phyloP scores from a whole-genome alignment of 2,797 vertebrate genomes.

The Pipistrellus pygmaeus region DNA sequence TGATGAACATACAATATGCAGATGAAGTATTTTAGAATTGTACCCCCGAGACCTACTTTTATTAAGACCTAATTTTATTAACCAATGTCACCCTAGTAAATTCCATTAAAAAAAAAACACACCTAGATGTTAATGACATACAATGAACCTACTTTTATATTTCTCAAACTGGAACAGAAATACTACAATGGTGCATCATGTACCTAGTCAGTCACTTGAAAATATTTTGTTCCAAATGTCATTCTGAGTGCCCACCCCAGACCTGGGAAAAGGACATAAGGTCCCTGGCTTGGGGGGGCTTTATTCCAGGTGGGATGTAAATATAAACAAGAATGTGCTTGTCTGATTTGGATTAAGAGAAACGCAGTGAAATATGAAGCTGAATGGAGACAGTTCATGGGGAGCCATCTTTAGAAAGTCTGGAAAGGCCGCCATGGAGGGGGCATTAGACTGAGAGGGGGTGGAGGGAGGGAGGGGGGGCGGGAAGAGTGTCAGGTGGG shows the following conservation, averaged over 20 bases:
- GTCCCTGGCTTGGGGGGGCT: no score
- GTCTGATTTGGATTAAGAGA: background rate
- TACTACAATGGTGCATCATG: background rate
- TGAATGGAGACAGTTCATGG: background rate
- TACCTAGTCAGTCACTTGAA: background rate
- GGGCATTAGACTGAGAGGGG: no score
- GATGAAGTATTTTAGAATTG: background rate
- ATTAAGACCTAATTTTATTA: background rate
- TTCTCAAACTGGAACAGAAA: background rate
- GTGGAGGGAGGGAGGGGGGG: background rate
- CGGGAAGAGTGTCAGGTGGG: background rate
- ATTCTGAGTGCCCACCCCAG: background rate
- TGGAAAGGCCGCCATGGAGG: background rate
- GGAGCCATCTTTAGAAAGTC: background rate
- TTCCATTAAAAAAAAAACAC: background rate
- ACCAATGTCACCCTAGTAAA: background rate
- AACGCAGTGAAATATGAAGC: background rate
- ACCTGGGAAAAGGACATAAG: background rate
- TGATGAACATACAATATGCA: background rate
- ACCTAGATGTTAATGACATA: background rate
- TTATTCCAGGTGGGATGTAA: no score
- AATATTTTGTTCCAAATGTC: background rate
- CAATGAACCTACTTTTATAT: background rate
- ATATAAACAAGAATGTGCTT: background rate
- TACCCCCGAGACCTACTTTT: background rate